Base-by-base conservation (phyloP, 2,888 invertebrate species). In the Lordiphosa fenestrarum region DNA sequence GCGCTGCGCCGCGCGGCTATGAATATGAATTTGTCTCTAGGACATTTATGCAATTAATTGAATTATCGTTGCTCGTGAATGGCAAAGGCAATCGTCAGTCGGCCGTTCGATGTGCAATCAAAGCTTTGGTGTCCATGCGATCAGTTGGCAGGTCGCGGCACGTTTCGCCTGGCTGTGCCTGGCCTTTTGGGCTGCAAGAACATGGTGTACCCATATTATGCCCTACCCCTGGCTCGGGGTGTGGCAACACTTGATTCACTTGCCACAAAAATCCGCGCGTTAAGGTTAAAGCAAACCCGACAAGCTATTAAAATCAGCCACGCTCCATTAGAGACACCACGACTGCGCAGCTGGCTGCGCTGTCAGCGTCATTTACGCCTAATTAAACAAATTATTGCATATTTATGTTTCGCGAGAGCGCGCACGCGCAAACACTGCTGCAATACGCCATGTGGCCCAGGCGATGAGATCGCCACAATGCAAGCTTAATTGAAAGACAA, bases 31-130 rank as follows among this genome's bases (percentile, higher is more conserved):
- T 76, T 84, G 77, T 71, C 84, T 84, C 76, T 81, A 85, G 84
- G 84, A 84, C 80, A 84, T 84, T 76, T 80, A 74, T 60, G 74
- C 82, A 81, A 85, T 85, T 85, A 85, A 85, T 85, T 85, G 85
- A 85, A 85, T 82, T 80, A 80, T 85, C 73, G 77, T 85, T 30
- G 30, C 30, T 30, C 83, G 82, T 82, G 82, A 72, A 76, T 76
- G 71, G 75, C 73, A 72, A 68, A 74, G 37, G 13, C 38, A 41
- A 40, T 40, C 40, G 40, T 21, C 19, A 35, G 33, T 47, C 46
- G 47, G 54, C 50, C 52, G 69, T 58, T 56, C 67, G 71, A 67
- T 71, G 62, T 65, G 76, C 74, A 75, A 75, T 75, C 74, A 76
- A 69, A 76, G 61, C 46, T 39, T 25, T 38, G 50, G 42, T 40